phyloP scores from a whole-genome alignment of 2,113 vertebrate genomes.

The Eublepharis macularius region DNA sequence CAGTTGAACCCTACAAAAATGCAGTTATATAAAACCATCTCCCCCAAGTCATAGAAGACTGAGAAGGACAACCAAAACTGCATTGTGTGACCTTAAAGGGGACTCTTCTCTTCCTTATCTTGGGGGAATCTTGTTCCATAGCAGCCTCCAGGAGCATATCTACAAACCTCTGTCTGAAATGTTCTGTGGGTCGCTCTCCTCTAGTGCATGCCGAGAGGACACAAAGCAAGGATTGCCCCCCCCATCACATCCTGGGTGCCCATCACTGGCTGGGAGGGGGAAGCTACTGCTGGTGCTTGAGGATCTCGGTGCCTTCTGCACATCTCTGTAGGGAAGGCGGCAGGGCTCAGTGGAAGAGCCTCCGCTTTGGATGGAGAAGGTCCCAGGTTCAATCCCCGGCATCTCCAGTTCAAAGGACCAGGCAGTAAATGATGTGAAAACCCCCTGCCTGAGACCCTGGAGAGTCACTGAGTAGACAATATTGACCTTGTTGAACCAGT shows the following conservation, averaged over 20 bases:
- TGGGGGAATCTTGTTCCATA: not conserved
- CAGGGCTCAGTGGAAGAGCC: too few species aligned
- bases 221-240: not conserved
- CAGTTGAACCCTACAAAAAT: too few species aligned
- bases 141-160: not conserved
- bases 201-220: not conserved
- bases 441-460: too few species aligned
- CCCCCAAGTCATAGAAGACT: too few species aligned
- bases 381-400: too few species aligned
- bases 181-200: not conserved
- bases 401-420: too few species aligned
- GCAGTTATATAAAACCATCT: too few species aligned
- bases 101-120: not conserved
- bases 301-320: slow-evolving; percentile 33
- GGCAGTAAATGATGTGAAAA: too few species aligned
- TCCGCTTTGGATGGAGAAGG: too few species aligned
- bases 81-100: not conserved
- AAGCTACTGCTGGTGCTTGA: not conserved
- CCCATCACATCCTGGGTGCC: not conserved
- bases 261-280: fast-evolving
- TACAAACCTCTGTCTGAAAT: not conserved
- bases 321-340: too few species aligned
- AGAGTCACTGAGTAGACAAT: too few species aligned
- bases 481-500: too few species aligned
- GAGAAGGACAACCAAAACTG: not conserved